These are phyloP conservation scores for Sinocyclocheilus grahami DNA, from an alignment of 2,113 vertebrate species.

Conservation along the genomic window DNA sequence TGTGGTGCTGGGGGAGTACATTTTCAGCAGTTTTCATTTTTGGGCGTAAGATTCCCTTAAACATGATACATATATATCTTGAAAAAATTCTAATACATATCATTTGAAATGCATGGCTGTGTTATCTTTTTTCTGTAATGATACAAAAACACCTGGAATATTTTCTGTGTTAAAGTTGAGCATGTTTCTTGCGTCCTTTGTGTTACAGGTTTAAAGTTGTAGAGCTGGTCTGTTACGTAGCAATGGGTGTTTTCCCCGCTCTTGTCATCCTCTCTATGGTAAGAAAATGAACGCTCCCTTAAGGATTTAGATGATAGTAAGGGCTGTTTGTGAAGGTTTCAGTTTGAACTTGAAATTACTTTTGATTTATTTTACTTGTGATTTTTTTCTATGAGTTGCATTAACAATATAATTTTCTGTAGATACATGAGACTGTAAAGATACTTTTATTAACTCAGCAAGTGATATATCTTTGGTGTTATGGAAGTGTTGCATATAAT, in stretches of 20 bases:
- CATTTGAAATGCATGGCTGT: background rate
- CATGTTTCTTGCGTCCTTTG: constrained; percentile 61
- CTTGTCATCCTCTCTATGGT: constrained; percentile 93
- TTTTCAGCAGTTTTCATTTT: too few species aligned
- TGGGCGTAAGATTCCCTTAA: background rate
- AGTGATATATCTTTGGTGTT: background rate
- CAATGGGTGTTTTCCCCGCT: constrained; percentile 90
- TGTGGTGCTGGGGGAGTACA: too few species aligned
- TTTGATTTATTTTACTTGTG: background rate
- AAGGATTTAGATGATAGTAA: constrained; percentile 1
- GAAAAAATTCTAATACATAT: background rate
- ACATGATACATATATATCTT: background rate
- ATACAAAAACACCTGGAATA: constrained; percentile 66
- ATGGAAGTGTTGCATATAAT: background rate
- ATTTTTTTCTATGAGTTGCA: background rate
- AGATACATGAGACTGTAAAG: background rate
- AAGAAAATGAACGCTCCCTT: constrained; percentile 59
- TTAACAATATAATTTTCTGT: background rate
- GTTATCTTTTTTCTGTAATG: too few species aligned
- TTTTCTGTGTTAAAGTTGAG: constrained; percentile 80
- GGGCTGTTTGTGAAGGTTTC: constrained; percentile 11
- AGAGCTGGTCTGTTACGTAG: constrained; percentile 86
- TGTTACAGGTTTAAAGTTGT: constrained; percentile 90
- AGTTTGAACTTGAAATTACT: background rate
- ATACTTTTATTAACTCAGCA: background rate